phyloP scores from a whole-genome alignment of 2,797 vertebrate species.

The Brachyalestes nurse region DNA sequence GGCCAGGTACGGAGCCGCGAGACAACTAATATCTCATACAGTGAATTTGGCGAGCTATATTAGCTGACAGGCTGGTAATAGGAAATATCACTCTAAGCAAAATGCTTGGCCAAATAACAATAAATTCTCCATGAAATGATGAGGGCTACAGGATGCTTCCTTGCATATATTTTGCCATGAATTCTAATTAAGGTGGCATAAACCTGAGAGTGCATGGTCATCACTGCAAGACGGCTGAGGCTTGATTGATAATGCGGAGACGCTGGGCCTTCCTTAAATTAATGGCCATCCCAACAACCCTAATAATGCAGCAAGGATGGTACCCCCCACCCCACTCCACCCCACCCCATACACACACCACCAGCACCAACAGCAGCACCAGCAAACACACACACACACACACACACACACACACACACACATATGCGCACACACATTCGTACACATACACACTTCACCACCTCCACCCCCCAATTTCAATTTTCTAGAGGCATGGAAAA shows the following conservation, averaged over 20 bases:
- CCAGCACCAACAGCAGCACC: constrained; percentile 47
- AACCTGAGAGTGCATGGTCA: constrained; percentile 87
- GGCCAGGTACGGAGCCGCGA: constrained; percentile 32
- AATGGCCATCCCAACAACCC: constrained; percentile 85
- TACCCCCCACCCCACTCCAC: constrained; percentile 61
- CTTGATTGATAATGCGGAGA: constrained; percentile 85
- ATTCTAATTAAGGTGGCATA: constrained; percentile 86
- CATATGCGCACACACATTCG: constrained; percentile 61
- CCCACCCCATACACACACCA: constrained; percentile 18
- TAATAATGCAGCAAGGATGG: constrained; percentile 88
- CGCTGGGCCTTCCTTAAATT: constrained; percentile 81
- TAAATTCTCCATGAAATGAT: constrained; percentile 91
- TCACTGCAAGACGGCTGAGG: constrained; percentile 81
- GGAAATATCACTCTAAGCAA: constrained; percentile 90
- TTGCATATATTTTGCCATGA: constrained; percentile 91
- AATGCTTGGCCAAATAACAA: constrained; percentile 91
- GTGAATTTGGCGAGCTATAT: constrained; percentile 76
- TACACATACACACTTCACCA: constrained; percentile 49
- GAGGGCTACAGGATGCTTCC: constrained; percentile 88
- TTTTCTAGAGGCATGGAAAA: constrained; percentile 85
- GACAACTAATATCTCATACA: constrained; percentile 52
- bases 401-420: constrained; percentile 64
- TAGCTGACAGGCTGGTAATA: constrained; percentile 89
- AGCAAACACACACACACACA: constrained; percentile 55
- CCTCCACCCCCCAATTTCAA: constrained; percentile 83